Base-by-base conservation (phyloP, 2,797 vertebrate genomes). In the Brachymystax lenok region DNA sequence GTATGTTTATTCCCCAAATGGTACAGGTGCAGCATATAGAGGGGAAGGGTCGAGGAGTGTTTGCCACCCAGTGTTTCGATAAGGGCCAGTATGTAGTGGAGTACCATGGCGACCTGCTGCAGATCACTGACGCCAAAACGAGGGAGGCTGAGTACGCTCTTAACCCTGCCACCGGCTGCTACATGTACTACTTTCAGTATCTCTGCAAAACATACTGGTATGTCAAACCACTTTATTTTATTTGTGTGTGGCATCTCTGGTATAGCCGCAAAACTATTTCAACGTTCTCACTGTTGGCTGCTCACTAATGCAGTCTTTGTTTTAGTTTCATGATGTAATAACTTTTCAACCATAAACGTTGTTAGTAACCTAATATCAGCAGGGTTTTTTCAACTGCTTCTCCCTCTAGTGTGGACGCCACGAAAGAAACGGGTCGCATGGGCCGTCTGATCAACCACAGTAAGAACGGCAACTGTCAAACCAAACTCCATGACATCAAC, bases 131-230 rank as follows among this genome's bases (percentile, higher is more conserved):
- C 0, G 97, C 98, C 79, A 98, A 95, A 86, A 95, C 94, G 84
- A 90, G 90, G 77, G 98, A 99, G 90, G 95, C 95, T 0, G 86
- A 96, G 52, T 99, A 99, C 0, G 95, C 97, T 30, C 95, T 95
- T 40, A 96, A 99, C 75, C 97, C 97, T 0, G 93, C 95, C 74
- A 98, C 97, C 0, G 98, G 98, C 92, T 99, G 98, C 94, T 99
- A 98, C 89, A 99, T 99, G 98, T 99, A 99, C 92, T 99, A 99
- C 87, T 99, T 99, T 88, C 97, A 98, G 91, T 97, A 97, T 92
- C 94, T 97, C 91, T 96, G 95, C 94, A 98, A 98, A 92, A 98
- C 96, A 0, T 99, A 97, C 93, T 99, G 98, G 98, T 99, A 91
- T 69, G 96, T 79, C 2, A 1, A 91, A 75, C 35, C 12, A 24